phyloP scores from a whole-genome alignment of 2,888 invertebrate species.

The Lithosia quadra region DNA sequence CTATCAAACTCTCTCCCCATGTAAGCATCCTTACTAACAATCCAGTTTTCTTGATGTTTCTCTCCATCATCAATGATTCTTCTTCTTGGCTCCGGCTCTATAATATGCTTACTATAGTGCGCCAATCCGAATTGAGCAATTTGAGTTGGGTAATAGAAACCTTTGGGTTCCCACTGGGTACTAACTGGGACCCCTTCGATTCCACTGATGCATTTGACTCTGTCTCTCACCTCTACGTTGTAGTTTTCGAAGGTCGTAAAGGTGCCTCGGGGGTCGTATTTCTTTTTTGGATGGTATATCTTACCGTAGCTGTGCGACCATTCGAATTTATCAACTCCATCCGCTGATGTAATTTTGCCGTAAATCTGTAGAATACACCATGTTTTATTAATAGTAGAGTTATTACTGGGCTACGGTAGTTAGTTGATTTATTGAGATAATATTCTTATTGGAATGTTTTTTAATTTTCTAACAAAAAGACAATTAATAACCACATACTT shows the following conservation, averaged over 20 bases:
- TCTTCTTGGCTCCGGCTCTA: constrained; percentile 92
- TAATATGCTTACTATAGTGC: constrained; percentile 98
- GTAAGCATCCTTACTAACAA: constrained; percentile 89
- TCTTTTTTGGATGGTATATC: constrained; percentile 95
- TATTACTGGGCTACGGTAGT: neutral
- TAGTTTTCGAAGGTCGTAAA: constrained; percentile 99
- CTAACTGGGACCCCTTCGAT: constrained; percentile 97
- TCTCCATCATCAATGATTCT: constrained; percentile 92
- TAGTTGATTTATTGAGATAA: neutral
- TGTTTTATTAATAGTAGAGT: neutral
- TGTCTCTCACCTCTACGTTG: constrained; percentile 97
- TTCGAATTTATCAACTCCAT: constrained; percentile 94
- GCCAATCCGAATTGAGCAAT: constrained; percentile 99
- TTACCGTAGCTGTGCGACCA: constrained; percentile 98
- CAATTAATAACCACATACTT: neutral
- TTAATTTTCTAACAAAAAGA: neutral
- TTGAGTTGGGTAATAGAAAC: constrained; percentile 99
- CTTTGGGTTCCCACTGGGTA: constrained; percentile 98
- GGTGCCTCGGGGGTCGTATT: constrained; percentile 95
- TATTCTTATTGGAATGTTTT: too few relatives aligned
- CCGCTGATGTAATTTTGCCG: constrained; percentile 92
- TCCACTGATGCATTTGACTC: constrained; percentile 98
- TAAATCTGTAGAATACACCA: constrained; percentile 87
- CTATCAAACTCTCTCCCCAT: constrained; percentile 88
- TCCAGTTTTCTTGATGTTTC: constrained; percentile 90